phyloP scores from a whole-genome alignment of 2,888 invertebrate genomes.

The Strigamia transsilvanica region DNA sequence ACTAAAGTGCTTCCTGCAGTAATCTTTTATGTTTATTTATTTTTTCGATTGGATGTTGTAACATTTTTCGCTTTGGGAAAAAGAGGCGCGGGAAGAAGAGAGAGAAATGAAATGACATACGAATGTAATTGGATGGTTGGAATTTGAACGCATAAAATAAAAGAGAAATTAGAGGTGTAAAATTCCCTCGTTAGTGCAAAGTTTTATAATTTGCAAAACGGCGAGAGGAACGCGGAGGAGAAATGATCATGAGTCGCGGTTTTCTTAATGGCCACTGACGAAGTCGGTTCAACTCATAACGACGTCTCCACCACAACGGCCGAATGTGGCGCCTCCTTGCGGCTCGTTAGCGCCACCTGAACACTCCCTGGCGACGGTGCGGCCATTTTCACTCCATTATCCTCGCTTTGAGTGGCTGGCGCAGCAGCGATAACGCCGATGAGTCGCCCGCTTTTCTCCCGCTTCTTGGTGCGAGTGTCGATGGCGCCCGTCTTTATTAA shows the following conservation, averaged over 20 bases:
- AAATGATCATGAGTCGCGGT: constrained; percentile 42
- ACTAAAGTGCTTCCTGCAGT: not conserved
- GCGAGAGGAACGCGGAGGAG: constrained; percentile 1
- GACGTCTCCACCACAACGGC: constrained; percentile 40
- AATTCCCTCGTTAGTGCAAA: constrained; percentile 25
- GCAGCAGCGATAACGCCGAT: constrained; percentile 30
- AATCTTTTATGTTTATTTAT: not conserved
- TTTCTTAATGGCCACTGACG: constrained; percentile 39
- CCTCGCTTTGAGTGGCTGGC: constrained; percentile 40
- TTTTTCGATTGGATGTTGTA: not conserved
- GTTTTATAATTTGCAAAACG: constrained; percentile 32
- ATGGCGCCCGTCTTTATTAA: constrained; percentile 39
- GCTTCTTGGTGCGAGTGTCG: not conserved
- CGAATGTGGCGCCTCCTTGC: constrained; percentile 37
- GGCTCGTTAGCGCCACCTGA: constrained; percentile 40
- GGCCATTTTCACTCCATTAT: constrained; percentile 42
- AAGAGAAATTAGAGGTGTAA: constrained; percentile 1
- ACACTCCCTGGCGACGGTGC: constrained; percentile 40
- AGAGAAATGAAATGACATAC: not conserved
- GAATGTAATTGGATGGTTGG: not conserved
- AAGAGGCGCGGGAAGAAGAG: too few species aligned
- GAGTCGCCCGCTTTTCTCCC: constrained; percentile 7
- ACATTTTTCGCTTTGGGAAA: too few species aligned
- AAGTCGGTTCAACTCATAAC: constrained; percentile 42
- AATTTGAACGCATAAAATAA: constrained; percentile 1